Evolutionary conservation across 2,113 vertebrate species (phyloP), one percentile per base, ranked within the genome.

Genomic region (Hippocampus zosterae): DNA sequence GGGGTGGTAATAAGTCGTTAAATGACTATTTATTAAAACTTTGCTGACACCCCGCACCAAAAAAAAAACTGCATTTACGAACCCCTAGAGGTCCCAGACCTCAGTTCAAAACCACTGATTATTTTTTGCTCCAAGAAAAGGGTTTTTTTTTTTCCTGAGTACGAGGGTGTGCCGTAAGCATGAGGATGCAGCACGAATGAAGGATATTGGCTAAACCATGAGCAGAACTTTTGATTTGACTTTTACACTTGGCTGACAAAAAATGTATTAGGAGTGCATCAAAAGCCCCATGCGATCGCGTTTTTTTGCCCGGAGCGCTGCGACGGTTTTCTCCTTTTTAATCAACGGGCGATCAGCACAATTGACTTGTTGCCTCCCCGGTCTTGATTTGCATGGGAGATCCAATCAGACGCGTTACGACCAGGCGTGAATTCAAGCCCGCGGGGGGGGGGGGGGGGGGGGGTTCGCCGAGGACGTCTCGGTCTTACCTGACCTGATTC

Each of bases 361-460:
- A 65, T 65, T 46, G 63, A 65, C 63, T 65, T 27, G 42, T 42
- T 48, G 63, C 42, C 63, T 65, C 42, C 21, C 2, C 13, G n/a
- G n/a, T 65, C 41, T 65, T 46, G 13, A 44, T 65, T 65, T 44
- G 41, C 63, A 65, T 46, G 63, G 42, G 63, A 25, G 13, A 65
- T 42, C 63, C 63, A 27, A 46, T 44, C 63, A 65, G 63, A 65
- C 23, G 18, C 27, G n/a, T 65, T 65, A 42, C 23, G 6, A 44
- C 41, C 63, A 15, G 63, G 41, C 41, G 63, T 46, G 23, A 65
- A 27, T 46, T 46, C 13, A 27, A 65, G 42, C 27, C 63, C 13
- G 13, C n/a, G 8, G 41, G 42, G n/a, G 41, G 6, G n/a, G n/a
- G 8, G 41, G 42, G n/a, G 41, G 6, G n/a, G n/a, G 8, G 41